Evolutionary conservation across 1,140 invertebrate species (phyloP).

Genomic region (Triops longicaudatus): DNA sequence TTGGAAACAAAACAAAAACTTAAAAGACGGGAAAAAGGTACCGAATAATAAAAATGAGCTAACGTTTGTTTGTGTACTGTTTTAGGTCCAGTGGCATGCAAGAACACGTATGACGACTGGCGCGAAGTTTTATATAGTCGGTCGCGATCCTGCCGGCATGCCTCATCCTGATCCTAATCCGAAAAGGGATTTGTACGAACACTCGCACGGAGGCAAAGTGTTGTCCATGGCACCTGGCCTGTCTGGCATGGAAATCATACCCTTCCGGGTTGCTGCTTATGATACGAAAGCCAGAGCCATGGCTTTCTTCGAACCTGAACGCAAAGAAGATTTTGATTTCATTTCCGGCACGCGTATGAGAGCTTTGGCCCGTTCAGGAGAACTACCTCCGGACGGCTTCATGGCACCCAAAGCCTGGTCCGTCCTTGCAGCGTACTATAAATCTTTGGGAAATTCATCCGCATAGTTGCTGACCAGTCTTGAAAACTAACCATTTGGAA

Average conservation of each 20-base stretch:
- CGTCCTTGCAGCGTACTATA: conserved; percentile 78
- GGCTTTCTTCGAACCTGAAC: conserved; percentile 83
- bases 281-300: conserved; percentile 74
- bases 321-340: conserved; percentile 89
- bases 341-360: conserved; percentile 98
- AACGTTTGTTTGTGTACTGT: not conserved
- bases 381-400: conserved; percentile 86
- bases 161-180: conserved; percentile 74
- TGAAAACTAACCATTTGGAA: no score
- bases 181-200: conserved; percentile 84
- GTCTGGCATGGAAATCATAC: conserved; percentile 84
- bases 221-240: conserved; percentile 89
- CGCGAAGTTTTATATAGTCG: conserved; percentile 98
- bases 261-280: conserved; percentile 96
- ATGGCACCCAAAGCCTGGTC: conserved; percentile 95
- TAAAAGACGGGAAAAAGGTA: not conserved
- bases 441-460: conserved; percentile 31
- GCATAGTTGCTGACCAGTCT: no score
- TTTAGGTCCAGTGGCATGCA: conserved; percentile 95
- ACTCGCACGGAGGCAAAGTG: conserved; percentile 82
- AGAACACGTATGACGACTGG: conserved; percentile 93
- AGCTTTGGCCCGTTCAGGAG: conserved; percentile 67
- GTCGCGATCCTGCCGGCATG: conserved; percentile 94
- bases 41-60: not conserved
- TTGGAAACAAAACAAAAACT: no score